phyloP scores from a whole-genome alignment of 2,797 vertebrate species.

The Miichthys miiuy region DNA sequence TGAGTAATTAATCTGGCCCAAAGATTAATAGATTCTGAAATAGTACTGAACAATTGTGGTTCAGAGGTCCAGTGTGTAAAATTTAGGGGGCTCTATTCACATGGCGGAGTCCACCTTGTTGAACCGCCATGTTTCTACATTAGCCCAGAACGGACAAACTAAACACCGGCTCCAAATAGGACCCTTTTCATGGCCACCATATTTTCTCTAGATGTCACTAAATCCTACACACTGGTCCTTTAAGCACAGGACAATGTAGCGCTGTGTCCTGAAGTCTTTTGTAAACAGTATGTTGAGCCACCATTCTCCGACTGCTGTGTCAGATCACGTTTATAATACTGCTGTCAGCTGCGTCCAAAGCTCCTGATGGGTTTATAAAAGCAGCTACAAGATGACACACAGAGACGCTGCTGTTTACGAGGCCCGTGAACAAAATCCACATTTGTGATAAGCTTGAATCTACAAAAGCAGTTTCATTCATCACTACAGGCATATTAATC shows the following conservation, averaged over 20 bases:
- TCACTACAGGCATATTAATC: conserved; percentile 9
- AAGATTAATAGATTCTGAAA: neutral
- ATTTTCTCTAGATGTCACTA: too few relatives aligned
- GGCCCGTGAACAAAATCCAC: neutral
- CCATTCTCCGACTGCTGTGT: neutral
- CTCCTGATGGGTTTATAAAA: conserved; percentile 24
- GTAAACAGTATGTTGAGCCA: conserved; percentile 19
- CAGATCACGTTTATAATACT: conserved; percentile 38
- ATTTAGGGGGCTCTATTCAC: too few relatives aligned
- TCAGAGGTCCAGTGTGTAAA: neutral
- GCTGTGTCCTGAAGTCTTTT: neutral
- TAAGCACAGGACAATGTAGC: neutral
- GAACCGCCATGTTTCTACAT: too few relatives aligned
- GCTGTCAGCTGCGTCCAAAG: conserved; percentile 27
- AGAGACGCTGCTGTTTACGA: neutral
- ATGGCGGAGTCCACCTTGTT: too few relatives aligned
- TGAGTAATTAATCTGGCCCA: neutral
- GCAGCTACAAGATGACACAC: neutral
- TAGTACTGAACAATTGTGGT: conserved; percentile 19
- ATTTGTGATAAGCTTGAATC: conserved; percentile 9
- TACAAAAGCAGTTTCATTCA: conserved; percentile 8
- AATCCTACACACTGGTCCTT: too few relatives aligned
- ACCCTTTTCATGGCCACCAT: too few relatives aligned
- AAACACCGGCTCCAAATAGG: too few relatives aligned
- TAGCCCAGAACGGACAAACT: too few relatives aligned